phyloP scores from a whole-genome alignment of 2,113 vertebrate genomes.

The Grammomys dolichurus region DNA sequence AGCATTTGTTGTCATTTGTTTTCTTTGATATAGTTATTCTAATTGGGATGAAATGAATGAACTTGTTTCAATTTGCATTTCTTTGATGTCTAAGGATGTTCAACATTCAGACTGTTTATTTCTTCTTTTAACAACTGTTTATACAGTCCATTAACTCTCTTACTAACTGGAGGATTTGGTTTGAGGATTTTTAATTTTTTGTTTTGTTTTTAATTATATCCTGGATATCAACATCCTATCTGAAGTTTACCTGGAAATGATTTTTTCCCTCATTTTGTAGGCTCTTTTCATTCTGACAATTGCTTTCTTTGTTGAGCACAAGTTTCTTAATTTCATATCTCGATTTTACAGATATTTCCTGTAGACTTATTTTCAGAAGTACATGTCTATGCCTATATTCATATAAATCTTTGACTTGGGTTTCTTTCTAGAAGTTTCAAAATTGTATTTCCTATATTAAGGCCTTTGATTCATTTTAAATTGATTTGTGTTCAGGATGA shows the following conservation, averaged over 20 bases:
- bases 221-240: background rate
- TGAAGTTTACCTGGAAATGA: background rate
- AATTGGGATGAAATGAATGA: background rate
- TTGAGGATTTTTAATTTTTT: background rate
- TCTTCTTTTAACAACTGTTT: background rate
- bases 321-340: background rate
- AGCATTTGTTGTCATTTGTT: background rate
- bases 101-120: background rate
- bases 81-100: background rate
- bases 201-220: background rate
- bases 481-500: background rate
- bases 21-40: background rate
- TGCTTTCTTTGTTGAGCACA: background rate
- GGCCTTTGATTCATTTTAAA: background rate
- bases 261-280: no score
- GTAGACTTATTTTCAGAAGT: background rate
- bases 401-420: background rate
- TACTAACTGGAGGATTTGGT: background rate
- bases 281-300: background rate
- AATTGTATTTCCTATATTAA: background rate
- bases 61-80: background rate
- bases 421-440: background rate
- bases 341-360: background rate
- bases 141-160: background rate
- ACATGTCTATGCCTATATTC: background rate